phyloP scores from a whole-genome alignment of 2,113 vertebrate species.

The Meriones unguiculatus region DNA sequence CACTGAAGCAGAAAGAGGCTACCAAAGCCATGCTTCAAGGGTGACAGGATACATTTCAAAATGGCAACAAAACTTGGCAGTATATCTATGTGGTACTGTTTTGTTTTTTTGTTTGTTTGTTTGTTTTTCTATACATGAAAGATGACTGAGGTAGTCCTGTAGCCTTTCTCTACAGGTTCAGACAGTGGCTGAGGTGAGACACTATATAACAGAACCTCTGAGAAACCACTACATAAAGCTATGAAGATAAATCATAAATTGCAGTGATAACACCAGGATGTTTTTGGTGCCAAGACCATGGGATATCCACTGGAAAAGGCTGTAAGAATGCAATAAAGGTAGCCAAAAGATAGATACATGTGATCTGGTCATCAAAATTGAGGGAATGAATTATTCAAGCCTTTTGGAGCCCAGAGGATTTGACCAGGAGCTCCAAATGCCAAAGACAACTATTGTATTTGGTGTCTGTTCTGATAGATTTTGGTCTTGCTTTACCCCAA shows the following conservation, averaged over 20 bases:
- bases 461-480: background rate
- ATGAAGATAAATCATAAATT: background rate
- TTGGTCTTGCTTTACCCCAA: background rate
- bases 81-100: background rate
- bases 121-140: background rate
- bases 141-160: background rate
- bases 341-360: background rate
- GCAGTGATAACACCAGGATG: background rate
- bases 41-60: background rate
- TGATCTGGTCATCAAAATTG: background rate
- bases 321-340: background rate
- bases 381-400: background rate
- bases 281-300: background rate
- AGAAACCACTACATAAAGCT: background rate
- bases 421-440: background rate
- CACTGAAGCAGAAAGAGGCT: background rate
- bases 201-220: background rate
- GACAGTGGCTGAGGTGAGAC: background rate
- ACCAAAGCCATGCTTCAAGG: background rate
- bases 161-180: background rate
- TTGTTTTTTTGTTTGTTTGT: background rate
- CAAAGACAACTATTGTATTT: background rate
- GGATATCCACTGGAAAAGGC: background rate
- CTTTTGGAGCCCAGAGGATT: background rate
- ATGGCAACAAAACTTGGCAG: background rate